phyloP scores from a whole-genome alignment of 2,113 vertebrate genomes.

The Hiodon alosoides region DNA sequence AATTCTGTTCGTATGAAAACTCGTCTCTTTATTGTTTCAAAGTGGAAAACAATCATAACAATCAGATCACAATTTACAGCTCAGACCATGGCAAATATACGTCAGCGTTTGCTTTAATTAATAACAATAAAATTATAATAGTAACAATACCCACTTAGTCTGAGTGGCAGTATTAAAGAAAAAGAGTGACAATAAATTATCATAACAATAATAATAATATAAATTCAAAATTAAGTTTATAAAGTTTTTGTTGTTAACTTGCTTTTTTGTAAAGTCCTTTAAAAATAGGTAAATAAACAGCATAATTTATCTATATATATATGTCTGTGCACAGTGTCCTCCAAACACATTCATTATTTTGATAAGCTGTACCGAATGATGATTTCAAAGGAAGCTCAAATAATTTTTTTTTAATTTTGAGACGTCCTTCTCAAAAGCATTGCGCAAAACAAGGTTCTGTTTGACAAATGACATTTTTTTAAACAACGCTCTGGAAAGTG shows the following conservation, averaged over 20 bases:
- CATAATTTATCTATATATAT: conserved; percentile 37
- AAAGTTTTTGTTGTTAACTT: conserved; percentile 65
- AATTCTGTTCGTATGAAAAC: conserved; percentile 61
- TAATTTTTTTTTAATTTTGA: too few relatives aligned
- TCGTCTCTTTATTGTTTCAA: conserved; percentile 70
- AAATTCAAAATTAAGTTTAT: conserved; percentile 68
- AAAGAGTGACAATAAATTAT: conserved; percentile 75
- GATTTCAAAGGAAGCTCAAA: too few relatives aligned
- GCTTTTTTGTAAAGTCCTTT: conserved; percentile 59
- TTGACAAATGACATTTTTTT: too few relatives aligned
- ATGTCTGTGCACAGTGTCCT: too few relatives aligned
- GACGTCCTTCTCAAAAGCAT: too few relatives aligned
- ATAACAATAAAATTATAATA: conserved; percentile 65
- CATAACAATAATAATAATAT: conserved; percentile 72
- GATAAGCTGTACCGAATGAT: too few relatives aligned
- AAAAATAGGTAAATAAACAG: conserved; percentile 68
- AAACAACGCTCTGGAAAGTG: too few relatives aligned
- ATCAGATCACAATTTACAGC: conserved; percentile 60
- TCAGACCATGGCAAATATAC: conserved; percentile 61
- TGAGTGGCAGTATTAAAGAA: conserved; percentile 57
- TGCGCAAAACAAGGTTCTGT: too few relatives aligned
- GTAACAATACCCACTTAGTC: conserved; percentile 61
- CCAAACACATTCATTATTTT: too few relatives aligned
- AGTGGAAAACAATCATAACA: conserved; percentile 58
- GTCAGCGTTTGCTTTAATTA: conserved; percentile 62